phyloP scores from a whole-genome alignment of 2,888 invertebrate species.

The Pilophorus perplexus region DNA sequence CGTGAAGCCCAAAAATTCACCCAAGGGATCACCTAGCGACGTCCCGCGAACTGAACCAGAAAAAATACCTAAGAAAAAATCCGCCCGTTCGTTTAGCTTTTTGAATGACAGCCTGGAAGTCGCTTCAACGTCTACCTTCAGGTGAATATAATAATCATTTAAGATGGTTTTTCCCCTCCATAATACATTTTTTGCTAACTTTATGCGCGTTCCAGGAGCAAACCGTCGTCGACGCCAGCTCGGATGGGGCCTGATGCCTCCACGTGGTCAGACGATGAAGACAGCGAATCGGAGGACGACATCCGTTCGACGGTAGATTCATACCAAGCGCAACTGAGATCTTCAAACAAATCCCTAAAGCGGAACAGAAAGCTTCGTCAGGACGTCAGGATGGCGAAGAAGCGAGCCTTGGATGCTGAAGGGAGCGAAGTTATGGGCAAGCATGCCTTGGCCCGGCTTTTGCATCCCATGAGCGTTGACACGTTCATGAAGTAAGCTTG shows the following conservation, averaged over 20 bases:
- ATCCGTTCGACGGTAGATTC: not conserved
- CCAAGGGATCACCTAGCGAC: no score
- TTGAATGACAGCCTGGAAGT: conserved; percentile 26
- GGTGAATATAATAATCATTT: no score
- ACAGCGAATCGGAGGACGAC: not conserved
- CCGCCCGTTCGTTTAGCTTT: conserved; percentile 8
- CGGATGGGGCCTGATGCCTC: not conserved
- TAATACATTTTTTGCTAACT: no score
- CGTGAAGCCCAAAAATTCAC: no score
- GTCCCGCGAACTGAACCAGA: no score
- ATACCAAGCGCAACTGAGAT: not conserved
- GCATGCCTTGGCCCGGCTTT: conserved; percentile 29
- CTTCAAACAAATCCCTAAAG: conserved; percentile 1
- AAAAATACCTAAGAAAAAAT: no score
- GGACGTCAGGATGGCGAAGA: conserved; percentile 14
- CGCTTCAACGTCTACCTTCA: conserved; percentile 1
- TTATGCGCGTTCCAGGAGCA: no score
- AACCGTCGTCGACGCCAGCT: conserved; percentile 21
- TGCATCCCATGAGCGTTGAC: not conserved
- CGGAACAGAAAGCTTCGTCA: not conserved
- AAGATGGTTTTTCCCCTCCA: no score
- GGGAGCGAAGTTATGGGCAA: conserved; percentile 32
- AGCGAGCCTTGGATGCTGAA: not conserved
- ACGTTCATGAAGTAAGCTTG: conserved; percentile 33
- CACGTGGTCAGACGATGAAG: not conserved